A percentile compares a stretch with the other conserved stretches of the same genome.
Conservation (phyloP, 2,113 vertebrate genomes). For the Fregetta grallaria region DNA sequence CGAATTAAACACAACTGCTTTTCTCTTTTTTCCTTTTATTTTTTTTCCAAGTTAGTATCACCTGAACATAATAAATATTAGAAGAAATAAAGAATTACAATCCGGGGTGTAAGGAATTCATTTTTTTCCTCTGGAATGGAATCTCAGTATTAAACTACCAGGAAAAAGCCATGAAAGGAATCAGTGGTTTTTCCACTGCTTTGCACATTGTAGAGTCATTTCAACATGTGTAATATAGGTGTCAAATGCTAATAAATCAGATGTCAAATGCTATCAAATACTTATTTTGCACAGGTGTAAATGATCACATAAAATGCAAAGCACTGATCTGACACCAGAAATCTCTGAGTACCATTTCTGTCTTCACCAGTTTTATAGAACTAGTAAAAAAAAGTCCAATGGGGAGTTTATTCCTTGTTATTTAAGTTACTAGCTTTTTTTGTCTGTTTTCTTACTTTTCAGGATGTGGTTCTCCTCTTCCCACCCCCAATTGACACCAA, state of each 20-base stretch:
- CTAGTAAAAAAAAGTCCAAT: neutral
- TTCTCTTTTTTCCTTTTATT: neutral
- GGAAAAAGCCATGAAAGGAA: neutral
- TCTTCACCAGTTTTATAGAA: neutral
- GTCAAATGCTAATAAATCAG: constrained; percentile 53
- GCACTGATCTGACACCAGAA: constrained; percentile 13
- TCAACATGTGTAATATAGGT: constrained; percentile 21
- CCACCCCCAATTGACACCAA: neutral
- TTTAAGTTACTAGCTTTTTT: neutral
- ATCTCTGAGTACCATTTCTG: neutral
- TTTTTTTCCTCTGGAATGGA: neutral
- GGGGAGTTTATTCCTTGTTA: neutral
- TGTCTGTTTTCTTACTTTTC: neutral
- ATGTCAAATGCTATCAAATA: constrained; percentile 41
- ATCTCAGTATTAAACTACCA: neutral
- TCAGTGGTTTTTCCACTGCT: constrained; percentile 10
- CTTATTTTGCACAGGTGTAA: constrained; percentile 29
- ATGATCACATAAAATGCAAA: constrained; percentile 37
- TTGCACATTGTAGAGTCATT: constrained; percentile 32
- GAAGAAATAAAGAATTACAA: neutral
- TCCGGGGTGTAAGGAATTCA: neutral
- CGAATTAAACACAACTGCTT: neutral
- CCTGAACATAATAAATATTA: neutral
- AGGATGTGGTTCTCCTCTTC: neutral
- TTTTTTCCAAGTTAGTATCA: neutral